Percentiles rank a stretch among this genome's conserved stretches.
These are phyloP conservation scores for Acridotheres tristis DNA, from an alignment of 2,797 vertebrate genomes.

Conservation along the genomic window DNA sequence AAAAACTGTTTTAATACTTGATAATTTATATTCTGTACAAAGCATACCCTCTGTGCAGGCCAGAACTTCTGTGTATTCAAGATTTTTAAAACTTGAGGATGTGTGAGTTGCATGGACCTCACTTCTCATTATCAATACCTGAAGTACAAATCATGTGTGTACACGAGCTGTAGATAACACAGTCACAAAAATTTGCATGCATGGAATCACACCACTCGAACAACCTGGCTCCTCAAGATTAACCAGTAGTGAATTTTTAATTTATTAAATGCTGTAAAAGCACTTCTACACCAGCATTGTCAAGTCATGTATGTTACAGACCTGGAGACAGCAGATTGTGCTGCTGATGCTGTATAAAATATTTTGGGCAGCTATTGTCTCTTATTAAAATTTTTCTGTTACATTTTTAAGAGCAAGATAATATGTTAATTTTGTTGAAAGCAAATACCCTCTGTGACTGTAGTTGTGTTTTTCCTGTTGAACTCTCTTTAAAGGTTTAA, in stretches of 20 bases:
- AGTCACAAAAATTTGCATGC: conserved; percentile 16
- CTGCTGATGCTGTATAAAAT: not conserved
- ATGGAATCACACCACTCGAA: not conserved
- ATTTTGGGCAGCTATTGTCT: conserved; percentile 1
- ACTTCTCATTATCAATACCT: not conserved
- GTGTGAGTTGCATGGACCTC: not conserved
- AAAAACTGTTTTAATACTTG: not conserved
- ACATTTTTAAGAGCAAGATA: not conserved
- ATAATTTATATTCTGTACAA: conserved; percentile 68
- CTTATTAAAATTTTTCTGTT: not conserved
- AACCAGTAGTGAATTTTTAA: conserved; percentile 46
- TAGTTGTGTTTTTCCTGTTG: not conserved
- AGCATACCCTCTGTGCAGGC: not conserved
- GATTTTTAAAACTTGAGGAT: not conserved
- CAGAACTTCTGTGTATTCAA: not conserved
- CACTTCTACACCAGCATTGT: conserved; percentile 20
- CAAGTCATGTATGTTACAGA: not conserved
- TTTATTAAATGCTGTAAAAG: conserved; percentile 60
- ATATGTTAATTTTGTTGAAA: conserved; percentile 21
- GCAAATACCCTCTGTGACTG: not conserved
- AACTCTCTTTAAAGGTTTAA: conserved; percentile 7
- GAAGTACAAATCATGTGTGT: not conserved
- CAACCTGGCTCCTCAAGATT: not conserved
- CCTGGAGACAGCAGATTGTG: not conserved
- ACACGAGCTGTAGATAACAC: not conserved